These are phyloP conservation scores for Suillia variegata DNA, from an alignment of 2,888 invertebrate genomes.

Conservation along the genomic window DNA sequence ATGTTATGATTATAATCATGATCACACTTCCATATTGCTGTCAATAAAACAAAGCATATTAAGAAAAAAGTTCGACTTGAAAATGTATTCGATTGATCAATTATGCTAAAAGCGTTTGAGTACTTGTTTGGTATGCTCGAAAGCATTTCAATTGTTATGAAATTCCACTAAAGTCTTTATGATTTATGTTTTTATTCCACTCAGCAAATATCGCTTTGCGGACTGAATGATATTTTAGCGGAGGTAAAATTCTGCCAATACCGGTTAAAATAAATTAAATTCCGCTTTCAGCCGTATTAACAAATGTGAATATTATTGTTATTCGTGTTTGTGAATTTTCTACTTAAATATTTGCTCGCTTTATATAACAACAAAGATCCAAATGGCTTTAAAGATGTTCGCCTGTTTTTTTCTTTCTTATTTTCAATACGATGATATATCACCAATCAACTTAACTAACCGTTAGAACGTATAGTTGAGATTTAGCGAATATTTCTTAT, in stretches of 20 bases:
- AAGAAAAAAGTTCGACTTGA: too few relatives aligned
- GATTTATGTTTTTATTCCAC: neutral
- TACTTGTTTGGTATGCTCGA: conserved; percentile 26
- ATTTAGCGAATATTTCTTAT: too few relatives aligned
- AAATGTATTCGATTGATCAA: too few relatives aligned
- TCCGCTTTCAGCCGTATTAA: neutral
- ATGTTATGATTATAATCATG: too few relatives aligned
- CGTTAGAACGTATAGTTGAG: too few relatives aligned
- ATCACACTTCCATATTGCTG: too few relatives aligned
- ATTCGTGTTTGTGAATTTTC: neutral
- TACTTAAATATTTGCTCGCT: neutral
- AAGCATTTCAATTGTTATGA: conserved; percentile 17
- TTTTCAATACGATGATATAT: too few relatives aligned
- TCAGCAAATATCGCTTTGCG: neutral
- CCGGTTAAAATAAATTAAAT: neutral
- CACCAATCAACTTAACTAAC: too few relatives aligned
- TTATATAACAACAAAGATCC: neutral
- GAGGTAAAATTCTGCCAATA: too few relatives aligned
- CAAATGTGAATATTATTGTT: neutral
- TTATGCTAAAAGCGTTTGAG: conserved; percentile 25
- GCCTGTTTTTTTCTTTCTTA: too few relatives aligned
- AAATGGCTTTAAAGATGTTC: too few relatives aligned
- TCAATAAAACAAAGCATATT: too few relatives aligned
- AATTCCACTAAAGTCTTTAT: conserved; percentile 1
- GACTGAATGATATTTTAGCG: neutral